Evolutionary conservation across 2,113 vertebrate species (phyloP), one percentile per base, ranked within the genome.

Genomic region (Ceyx melanurus): DNA sequence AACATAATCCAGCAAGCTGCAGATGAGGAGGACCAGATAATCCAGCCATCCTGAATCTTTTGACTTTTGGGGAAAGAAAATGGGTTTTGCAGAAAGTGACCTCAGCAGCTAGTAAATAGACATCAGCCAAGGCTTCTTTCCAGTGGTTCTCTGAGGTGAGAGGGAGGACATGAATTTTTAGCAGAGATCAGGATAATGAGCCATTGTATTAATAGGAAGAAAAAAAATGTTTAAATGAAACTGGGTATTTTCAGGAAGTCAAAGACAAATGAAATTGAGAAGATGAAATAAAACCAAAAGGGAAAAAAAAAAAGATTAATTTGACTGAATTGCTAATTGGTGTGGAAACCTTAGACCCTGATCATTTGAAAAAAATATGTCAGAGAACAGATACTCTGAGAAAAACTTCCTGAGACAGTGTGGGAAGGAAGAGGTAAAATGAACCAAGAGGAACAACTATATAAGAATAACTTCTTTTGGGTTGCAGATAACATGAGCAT

Each of bases 151-250:
- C 60, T 66, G 67, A 91, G 61, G 72, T 85, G 72, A 91, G 61
- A 78, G 40, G 60, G 61, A 57, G 65, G 64, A 78, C 58, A 62
- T 65, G 82, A 78, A 91, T 96, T 94, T 92, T 89, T 95, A 93
- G 40, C 43, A 89, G 88, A 86, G 45, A 94, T 91, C 88, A 86
- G 93, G 87, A n/a, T 94, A 91, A 93, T 58, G 45, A 89, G 40
- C 57, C 64, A 61, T 53, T 66, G 53, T 80, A 74, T 71, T 89
- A 89, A 83, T 53, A 89, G 78, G 45, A 75, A 86, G 31, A 86
- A 83, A 56, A 37, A 83, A 74, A 65, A 51, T 54, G 33, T 79
- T 89, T 43, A 88, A 50, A 73, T 10, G 81, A 78, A 94, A 86
- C 60, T 22, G 42, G 43, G 67, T 79, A 82, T n/a, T 83, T 92